Percentiles rank a stretch among this genome's conserved stretches.
phyloP scores from a whole-genome alignment of 2,113 vertebrate genomes.

The Oenanthe melanoleuca region DNA sequence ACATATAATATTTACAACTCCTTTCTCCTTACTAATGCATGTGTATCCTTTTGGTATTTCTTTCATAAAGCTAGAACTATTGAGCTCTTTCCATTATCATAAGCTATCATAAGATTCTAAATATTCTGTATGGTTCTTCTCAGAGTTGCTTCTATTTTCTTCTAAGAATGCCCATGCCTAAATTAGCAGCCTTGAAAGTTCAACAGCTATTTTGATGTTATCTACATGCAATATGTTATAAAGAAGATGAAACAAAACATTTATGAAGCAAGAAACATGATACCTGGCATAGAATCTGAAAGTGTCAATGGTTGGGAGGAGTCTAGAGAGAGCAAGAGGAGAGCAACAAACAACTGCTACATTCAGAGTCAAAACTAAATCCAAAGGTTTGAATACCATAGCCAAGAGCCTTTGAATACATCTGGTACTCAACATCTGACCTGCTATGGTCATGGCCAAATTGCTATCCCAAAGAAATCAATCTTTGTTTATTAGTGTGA shows the following conservation, averaged over 20 bases:
- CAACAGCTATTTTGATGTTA: not conserved
- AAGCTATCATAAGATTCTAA: not conserved
- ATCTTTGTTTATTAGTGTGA: constrained; percentile 26
- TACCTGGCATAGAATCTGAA: not conserved
- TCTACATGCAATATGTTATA: not conserved
- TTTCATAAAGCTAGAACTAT: not conserved
- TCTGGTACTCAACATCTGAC: not conserved
- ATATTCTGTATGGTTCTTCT: not conserved
- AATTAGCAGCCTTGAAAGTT: not conserved
- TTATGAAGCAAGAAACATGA: not conserved
- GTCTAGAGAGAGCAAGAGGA: not conserved
- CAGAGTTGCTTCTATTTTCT: not conserved
- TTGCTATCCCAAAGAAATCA: not conserved
- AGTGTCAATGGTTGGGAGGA: not conserved
- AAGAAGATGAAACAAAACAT: not conserved
- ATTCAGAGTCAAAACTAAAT: not conserved
- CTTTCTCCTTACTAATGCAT: not conserved
- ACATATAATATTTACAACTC: not conserved
- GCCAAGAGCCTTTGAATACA: not conserved
- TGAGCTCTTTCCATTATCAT: not conserved
- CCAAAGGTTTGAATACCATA: not conserved
- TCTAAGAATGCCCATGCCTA: not conserved
- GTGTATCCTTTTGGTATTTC: not conserved
- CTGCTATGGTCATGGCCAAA: not conserved
- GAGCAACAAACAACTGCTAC: not conserved